These are phyloP conservation scores for Phyto melanocephala DNA, from an alignment of 2,888 invertebrate species.

Conservation along the genomic window DNA sequence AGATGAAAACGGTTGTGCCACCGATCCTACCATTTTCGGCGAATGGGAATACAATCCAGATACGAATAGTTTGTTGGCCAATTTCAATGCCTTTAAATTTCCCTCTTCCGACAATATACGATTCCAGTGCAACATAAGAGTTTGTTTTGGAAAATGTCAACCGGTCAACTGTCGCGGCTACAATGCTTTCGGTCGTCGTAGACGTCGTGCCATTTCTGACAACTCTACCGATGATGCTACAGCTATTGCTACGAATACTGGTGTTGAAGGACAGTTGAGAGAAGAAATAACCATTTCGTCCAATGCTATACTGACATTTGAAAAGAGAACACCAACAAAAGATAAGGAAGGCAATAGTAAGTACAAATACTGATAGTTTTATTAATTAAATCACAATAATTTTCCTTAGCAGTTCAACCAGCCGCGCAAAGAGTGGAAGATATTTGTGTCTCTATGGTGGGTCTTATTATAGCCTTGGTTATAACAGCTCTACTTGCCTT, in stretches of 20 bases:
- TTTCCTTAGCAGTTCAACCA: slow-evolving; percentile 75
- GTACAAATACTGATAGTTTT: slow-evolving; percentile 53
- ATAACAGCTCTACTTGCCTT: slow-evolving; percentile 94
- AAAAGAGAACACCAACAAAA: slow-evolving; percentile 85
- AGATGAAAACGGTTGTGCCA: slow-evolving; percentile 95
- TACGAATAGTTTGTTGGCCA: slow-evolving; percentile 90
- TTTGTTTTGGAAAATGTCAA: slow-evolving; percentile 96
- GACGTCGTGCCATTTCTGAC: slow-evolving; percentile 81
- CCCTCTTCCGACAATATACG: slow-evolving; percentile 95
- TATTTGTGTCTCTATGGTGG: slow-evolving; percentile 96
- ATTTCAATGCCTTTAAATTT: slow-evolving; percentile 96
- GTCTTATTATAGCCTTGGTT: slow-evolving; percentile 93
- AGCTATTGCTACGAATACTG: slow-evolving; percentile 81
- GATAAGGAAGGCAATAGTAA: slow-evolving; percentile 89
- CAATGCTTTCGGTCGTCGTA: slow-evolving; percentile 92
- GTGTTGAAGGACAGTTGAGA: slow-evolving; percentile 88
- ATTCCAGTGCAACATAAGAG: slow-evolving; percentile 97
- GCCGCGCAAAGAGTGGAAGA: slow-evolving; percentile 84
- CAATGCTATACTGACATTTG: slow-evolving; percentile 93
- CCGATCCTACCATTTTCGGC: slow-evolving; percentile 94
- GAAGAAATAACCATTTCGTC: slow-evolving; percentile 96
- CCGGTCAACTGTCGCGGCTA: slow-evolving; percentile 95
- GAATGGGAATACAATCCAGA: slow-evolving; percentile 95
- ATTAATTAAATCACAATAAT: not conserved
- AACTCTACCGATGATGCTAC: slow-evolving; percentile 79